Evolutionary conservation across 1,140 invertebrate species (phyloP), one percentile per base, ranked within the genome.

Genomic region (Ceratina australensis): DNA sequence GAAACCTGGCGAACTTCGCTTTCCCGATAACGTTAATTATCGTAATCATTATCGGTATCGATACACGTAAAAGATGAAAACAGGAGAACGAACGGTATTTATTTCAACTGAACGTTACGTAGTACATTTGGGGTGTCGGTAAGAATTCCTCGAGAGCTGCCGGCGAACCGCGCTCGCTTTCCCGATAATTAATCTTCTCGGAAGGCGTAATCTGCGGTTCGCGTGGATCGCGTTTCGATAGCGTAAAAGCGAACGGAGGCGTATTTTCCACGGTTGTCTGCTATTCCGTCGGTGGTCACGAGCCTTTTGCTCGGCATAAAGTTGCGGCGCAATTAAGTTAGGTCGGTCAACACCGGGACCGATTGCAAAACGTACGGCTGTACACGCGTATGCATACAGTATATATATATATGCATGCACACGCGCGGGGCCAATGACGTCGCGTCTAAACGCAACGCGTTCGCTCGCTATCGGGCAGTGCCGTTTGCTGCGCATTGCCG

Each of bases 251-350:
- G 33, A 42, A 42, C 33, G 33, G 33, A 42, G 33, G 2, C 16
- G 49, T 16, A 26, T 50, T 16, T n/a, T 33, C 3, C n/a, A 0
- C 12, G 33, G 59, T 15, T 52, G 52, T 63, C 66, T 47, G 24
- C 5, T 22, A 47, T 68, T 13, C 47, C 10, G 49, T 15, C 50
- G 50, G 50, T 8, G 24, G 49, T 15, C 4, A 10, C 33, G 33
- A 42, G 33, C 33, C 33, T 42, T 42, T 42, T 42, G 26, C 22
- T n/a, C 7, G 63, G 18, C 15, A 24, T 22, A 33, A 49, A 69
- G 50, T 0, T 54, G 49, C 56, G 65, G 28, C 79, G 82, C 75
- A 79, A 82, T 82, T 83, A 78, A 64, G 26, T 82, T 79, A 42
- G 72, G 54, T 79, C 81, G 78, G 61, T 71, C 50, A 66, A 71